These are phyloP conservation scores for Synergus laeviventris DNA, from an alignment of 2,888 invertebrate species.

Conservation along the genomic window DNA sequence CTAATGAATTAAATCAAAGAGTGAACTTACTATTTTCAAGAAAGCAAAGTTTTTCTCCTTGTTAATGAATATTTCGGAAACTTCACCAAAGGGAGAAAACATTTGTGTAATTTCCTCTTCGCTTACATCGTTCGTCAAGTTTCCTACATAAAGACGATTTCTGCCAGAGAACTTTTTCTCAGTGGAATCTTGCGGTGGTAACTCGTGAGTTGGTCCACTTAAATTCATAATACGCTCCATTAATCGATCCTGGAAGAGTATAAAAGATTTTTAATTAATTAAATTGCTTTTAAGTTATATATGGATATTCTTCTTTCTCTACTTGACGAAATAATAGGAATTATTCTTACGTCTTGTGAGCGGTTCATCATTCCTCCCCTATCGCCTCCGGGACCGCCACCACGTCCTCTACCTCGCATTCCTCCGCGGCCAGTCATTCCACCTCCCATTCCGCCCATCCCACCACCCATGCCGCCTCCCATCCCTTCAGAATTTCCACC, in stretches of 20 bases:
- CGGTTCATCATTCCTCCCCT: slow-evolving; percentile 61
- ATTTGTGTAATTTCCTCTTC: slow-evolving; percentile 92
- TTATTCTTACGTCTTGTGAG: slow-evolving; percentile 70
- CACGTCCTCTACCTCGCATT: slow-evolving; percentile 57
- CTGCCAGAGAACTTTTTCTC: slow-evolving; percentile 94
- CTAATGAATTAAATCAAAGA: not conserved
- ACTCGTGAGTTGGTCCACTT: slow-evolving; percentile 86
- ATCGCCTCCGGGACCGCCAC: slow-evolving; percentile 58
- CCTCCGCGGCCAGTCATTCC: slow-evolving; percentile 49
- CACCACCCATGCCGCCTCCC: slow-evolving; percentile 32
- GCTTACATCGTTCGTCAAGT: slow-evolving; percentile 90
- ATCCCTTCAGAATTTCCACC: slow-evolving; percentile 51
- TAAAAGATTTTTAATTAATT: slow-evolving; percentile 30
- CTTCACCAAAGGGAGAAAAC: slow-evolving; percentile 93
- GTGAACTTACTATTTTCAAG: slow-evolving; percentile 86
- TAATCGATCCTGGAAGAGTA: slow-evolving; percentile 77
- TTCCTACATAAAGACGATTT: slow-evolving; percentile 96
- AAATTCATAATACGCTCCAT: slow-evolving; percentile 84
- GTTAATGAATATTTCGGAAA: slow-evolving; percentile 94
- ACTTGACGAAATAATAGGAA: not conserved
- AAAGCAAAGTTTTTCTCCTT: slow-evolving; percentile 98
- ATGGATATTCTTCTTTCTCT: not conserved
- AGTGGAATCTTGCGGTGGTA: slow-evolving; percentile 84
- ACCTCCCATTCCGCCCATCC: slow-evolving; percentile 30
- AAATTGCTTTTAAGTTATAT: slow-evolving; percentile 13